These are phyloP conservation scores for Mesocricetus auratus DNA, from an alignment of 2,113 vertebrate genomes.

Conservation along the genomic window DNA sequence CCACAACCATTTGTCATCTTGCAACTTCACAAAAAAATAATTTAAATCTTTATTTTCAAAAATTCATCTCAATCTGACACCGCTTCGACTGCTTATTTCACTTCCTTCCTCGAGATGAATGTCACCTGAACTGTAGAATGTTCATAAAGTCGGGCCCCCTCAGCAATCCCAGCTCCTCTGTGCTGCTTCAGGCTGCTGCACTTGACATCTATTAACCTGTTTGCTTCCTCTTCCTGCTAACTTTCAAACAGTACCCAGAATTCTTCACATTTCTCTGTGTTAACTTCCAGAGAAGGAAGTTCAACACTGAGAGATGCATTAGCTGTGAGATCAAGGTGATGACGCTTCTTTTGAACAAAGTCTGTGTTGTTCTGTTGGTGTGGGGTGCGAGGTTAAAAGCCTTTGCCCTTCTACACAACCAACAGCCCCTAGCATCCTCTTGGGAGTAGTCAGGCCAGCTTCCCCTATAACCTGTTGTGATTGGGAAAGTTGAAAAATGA, in stretches of 20 bases:
- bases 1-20: slow-evolving; percentile 70
- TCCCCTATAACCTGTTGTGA: background rate
- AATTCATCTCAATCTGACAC: slow-evolving; percentile 64
- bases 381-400: background rate
- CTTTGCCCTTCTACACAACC: background rate
- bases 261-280: slow-evolving; percentile 46
- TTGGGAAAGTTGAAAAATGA: background rate
- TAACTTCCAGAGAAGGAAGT: slow-evolving; percentile 59
- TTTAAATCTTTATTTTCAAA: slow-evolving; percentile 61
- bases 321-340: slow-evolving; percentile 14
- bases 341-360: slow-evolving; percentile 21
- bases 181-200: background rate
- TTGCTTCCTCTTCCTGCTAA: slow-evolving; percentile 36
- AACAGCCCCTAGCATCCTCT: background rate
- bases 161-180: background rate
- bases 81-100: slow-evolving; percentile 59
- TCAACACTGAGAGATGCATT: background rate
- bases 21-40: slow-evolving; percentile 70
- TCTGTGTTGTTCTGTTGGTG: background rate
- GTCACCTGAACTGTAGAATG: slow-evolving; percentile 18
- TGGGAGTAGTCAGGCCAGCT: background rate
- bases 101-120: slow-evolving; percentile 56
- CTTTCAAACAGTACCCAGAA: background rate
- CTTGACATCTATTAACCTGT: slow-evolving; percentile 53
- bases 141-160: background rate